A percentile compares a stretch with the other conserved stretches of the same genome.
phyloP scores from a whole-genome alignment of 1,140 invertebrate genomes.

The Lanistes nyassanus region DNA sequence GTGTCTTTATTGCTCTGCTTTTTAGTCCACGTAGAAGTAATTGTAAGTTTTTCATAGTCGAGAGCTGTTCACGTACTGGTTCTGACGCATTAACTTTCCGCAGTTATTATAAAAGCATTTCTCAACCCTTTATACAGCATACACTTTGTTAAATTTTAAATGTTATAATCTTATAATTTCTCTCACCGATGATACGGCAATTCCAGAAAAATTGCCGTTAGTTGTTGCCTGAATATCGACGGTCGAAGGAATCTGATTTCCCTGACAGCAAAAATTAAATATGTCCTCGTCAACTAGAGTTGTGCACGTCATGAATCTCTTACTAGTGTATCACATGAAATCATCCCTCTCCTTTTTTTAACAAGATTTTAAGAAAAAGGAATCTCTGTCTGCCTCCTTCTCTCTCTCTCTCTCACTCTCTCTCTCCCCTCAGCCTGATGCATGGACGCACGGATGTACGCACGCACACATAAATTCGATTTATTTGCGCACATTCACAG shows the following conservation, averaged over 20 bases:
- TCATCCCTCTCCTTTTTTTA: no score
- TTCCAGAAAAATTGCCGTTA: conserved; percentile 1
- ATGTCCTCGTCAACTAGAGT: background rate
- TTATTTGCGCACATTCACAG: background rate
- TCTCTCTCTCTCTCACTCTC: background rate
- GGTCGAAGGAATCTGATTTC: background rate
- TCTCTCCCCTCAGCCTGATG: background rate
- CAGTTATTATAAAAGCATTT: background rate
- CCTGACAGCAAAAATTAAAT: background rate
- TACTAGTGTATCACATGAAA: no score
- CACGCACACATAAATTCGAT: no score
- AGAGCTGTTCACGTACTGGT: background rate
- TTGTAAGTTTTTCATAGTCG: background rate
- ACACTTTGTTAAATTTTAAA: no score
- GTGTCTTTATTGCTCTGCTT: background rate
- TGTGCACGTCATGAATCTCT: no score
- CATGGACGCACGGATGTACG: no score
- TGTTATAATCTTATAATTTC: no score
- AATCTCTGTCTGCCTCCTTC: background rate
- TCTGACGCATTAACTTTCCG: no score
- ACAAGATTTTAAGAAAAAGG: no score
- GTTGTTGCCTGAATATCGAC: no score
- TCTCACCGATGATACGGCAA: background rate
- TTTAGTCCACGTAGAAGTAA: background rate
- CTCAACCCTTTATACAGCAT: background rate